Evolutionary conservation across 2,797 vertebrate species (phyloP).

Genomic region (Enteromius radiatus): DNA sequence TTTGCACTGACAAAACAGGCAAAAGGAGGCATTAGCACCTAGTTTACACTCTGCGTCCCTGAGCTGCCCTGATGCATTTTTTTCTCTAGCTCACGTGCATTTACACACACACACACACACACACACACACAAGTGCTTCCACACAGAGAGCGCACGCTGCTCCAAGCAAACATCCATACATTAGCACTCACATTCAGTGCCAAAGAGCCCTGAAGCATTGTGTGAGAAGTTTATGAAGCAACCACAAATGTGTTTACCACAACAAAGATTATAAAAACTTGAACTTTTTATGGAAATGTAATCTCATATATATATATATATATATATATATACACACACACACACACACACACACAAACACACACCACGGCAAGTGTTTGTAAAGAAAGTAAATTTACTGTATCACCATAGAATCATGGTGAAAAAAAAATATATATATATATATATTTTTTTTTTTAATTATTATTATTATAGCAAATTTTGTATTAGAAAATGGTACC

Average conservation of each 20-base stretch:
- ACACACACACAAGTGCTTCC: conserved; percentile 35
- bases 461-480: not conserved
- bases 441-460: too few relatives aligned
- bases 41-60: conserved; percentile 71
- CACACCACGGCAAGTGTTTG: not conserved
- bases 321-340: too few relatives aligned
- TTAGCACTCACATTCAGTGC: conserved; percentile 17
- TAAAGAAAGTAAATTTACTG: not conserved
- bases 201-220: conserved; percentile 1
- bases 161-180: conserved; percentile 5
- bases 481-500: not conserved
- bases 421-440: too few relatives aligned
- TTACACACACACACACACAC: conserved; percentile 60
- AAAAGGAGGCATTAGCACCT: conserved; percentile 75
- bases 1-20: conserved; percentile 72
- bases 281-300: not conserved
- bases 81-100: conserved; percentile 27
- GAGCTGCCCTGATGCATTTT: conserved; percentile 54
- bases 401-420: not conserved
- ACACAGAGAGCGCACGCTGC: conserved; percentile 29
- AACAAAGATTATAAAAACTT: not conserved
- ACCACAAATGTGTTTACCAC: not conserved
- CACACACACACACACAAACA: not conserved
- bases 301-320: too few relatives aligned
- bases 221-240: not conserved